These are phyloP conservation scores for Xyliphius kryptos DNA, from an alignment of 2,113 vertebrate species.

Conservation along the genomic window DNA sequence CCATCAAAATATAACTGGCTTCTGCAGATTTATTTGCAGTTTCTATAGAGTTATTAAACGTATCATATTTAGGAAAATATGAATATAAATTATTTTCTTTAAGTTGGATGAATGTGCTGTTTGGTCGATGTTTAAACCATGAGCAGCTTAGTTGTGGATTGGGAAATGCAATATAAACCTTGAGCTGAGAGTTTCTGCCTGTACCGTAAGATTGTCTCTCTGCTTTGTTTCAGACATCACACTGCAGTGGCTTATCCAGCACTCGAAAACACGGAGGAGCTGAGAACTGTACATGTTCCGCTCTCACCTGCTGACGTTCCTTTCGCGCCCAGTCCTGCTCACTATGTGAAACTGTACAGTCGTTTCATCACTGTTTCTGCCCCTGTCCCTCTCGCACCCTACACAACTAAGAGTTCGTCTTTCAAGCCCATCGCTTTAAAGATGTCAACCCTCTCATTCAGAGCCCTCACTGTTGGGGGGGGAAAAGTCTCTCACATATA, in stretches of 20 bases:
- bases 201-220: neutral
- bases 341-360: conserved; percentile 56
- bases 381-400: conserved; percentile 5
- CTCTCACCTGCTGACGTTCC: conserved; percentile 54
- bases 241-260: conserved; percentile 83
- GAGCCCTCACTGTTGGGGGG: neutral
- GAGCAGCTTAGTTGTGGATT: too few species aligned
- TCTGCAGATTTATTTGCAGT: too few species aligned
- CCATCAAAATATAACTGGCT: too few species aligned
- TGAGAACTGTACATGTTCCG: conserved; percentile 49
- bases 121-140: too few species aligned
- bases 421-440: conserved; percentile 24
- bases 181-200: too few species aligned
- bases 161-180: too few species aligned
- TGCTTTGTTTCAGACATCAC: conserved; percentile 59
- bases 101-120: too few species aligned
- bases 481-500: too few species aligned
- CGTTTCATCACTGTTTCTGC: conserved; percentile 40
- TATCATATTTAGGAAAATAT: too few species aligned
- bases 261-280: conserved; percentile 78
- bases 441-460: conserved; percentile 5
- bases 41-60: too few species aligned
- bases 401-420: conserved; percentile 16
- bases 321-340: conserved; percentile 49
- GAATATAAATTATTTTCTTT: too few species aligned